These are phyloP conservation scores for Intellagama lesueurii DNA, from an alignment of 2,797 vertebrate genomes.

Conservation along the genomic window DNA sequence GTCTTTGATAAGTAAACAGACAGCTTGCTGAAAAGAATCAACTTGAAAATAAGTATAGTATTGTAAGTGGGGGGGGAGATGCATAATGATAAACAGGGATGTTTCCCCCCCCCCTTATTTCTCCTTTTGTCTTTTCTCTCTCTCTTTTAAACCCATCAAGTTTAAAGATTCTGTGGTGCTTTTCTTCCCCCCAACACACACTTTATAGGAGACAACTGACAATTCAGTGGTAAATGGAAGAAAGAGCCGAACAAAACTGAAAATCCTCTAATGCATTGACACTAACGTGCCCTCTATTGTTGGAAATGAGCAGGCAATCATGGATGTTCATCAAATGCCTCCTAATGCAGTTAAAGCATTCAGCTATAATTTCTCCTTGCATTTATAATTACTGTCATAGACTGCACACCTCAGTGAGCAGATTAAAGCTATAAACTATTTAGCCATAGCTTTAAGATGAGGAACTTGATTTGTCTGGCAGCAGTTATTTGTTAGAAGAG, in stretches of 20 bases:
- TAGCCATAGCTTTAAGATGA: conserved; percentile 94
- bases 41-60: conserved; percentile 72
- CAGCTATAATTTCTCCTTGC: conserved; percentile 99
- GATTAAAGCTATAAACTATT: conserved; percentile 99
- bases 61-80: conserved; percentile 61
- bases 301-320: conserved; percentile 96
- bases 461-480: conserved; percentile 95
- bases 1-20: conserved; percentile 53
- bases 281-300: conserved; percentile 99
- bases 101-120: conserved; percentile 72
- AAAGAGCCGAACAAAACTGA: conserved; percentile 88
- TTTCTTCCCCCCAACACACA: conserved; percentile 70
- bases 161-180: conserved; percentile 78
- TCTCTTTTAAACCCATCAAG: conserved; percentile 72
- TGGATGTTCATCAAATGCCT: conserved; percentile 98
- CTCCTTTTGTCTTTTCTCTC: conserved; percentile 78
- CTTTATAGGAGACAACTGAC: conserved; percentile 95
- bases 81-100: conserved; percentile 76
- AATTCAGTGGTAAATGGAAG: conserved; percentile 94
- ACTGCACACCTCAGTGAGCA: conserved; percentile 99
- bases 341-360: conserved; percentile 99
- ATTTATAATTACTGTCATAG: conserved; percentile 99
- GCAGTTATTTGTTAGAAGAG: conserved; percentile 94
- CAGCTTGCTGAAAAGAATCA: conserved; percentile 71
- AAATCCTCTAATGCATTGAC: conserved; percentile 96